phyloP scores from a whole-genome alignment of 2,113 vertebrate species.

The Oreochromis aureus region DNA sequence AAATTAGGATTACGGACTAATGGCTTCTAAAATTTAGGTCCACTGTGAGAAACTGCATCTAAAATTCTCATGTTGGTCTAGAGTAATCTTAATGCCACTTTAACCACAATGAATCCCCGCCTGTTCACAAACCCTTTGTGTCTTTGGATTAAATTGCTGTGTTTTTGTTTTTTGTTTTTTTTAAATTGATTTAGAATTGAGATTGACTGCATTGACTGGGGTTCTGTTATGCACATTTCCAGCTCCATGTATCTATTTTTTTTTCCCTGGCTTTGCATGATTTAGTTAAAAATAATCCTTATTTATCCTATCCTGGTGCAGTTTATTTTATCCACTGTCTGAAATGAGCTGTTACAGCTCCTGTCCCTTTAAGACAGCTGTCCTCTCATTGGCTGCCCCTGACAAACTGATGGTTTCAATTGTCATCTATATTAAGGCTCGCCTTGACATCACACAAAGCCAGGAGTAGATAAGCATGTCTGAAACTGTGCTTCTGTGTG shows the following conservation, averaged over 20 bases:
- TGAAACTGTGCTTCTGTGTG: not conserved
- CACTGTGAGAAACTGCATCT: not conserved
- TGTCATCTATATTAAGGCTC: not conserved
- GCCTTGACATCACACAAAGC: not conserved
- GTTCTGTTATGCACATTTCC: not conserved
- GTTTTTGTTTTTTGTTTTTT: not conserved
- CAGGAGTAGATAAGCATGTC: not conserved
- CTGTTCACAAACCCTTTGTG: constrained; percentile 40
- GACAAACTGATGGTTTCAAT: not conserved
- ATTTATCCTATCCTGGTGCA: not conserved
- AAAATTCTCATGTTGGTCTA: not conserved
- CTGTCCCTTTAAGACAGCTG: not conserved
- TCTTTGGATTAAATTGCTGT: not conserved
- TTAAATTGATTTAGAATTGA: not conserved
- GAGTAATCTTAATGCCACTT: not conserved
- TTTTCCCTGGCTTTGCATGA: not conserved
- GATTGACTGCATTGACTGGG: not conserved
- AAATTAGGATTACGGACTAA: not conserved
- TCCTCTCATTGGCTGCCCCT: not conserved
- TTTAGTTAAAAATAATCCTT: not conserved
- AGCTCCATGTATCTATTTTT: not conserved
- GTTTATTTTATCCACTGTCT: not conserved
- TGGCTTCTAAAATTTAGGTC: not conserved
- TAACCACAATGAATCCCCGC: not conserved
- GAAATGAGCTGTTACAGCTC: not conserved